Conservation (phyloP, 2,797 vertebrate genomes). For the Micrastur ruficollis region DNA sequence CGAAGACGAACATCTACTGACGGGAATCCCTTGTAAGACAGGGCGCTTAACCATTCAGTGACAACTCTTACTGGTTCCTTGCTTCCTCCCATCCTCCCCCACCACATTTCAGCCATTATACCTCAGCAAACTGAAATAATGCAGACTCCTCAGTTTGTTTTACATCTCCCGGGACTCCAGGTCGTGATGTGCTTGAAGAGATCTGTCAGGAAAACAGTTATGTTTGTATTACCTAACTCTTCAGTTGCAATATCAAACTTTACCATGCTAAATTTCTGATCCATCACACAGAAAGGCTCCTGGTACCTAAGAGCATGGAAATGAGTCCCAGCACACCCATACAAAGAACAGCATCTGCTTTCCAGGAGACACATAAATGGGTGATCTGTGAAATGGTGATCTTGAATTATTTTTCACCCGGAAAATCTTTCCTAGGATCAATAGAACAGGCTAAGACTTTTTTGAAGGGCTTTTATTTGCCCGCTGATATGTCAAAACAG, state of each 20-base stretch:
- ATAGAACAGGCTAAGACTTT: neutral
- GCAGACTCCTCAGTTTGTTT: constrained; percentile 79
- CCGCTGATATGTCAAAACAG: neutral
- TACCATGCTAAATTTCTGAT: neutral
- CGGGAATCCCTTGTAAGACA: neutral
- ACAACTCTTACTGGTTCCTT: neutral
- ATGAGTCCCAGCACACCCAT: neutral
- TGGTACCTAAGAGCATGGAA: neutral
- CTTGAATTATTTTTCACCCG: neutral
- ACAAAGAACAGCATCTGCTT: neutral
- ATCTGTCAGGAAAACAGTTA: constrained; percentile 71
- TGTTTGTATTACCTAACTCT: neutral
- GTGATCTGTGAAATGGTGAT: neutral
- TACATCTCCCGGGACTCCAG: constrained; percentile 58
- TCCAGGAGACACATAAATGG: neutral
- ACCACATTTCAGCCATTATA: constrained; percentile 35
- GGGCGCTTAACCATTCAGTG: neutral
- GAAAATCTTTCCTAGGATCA: neutral
- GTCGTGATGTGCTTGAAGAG: constrained; percentile 76
- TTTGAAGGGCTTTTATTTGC: neutral
- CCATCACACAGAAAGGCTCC: neutral
- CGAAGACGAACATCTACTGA: neutral
- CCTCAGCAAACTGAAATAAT: constrained; percentile 84
- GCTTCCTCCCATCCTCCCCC: neutral
- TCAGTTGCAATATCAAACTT: neutral